These are phyloP conservation scores for Microtus pennsylvanicus DNA, from an alignment of 2,113 vertebrate genomes.

Conservation along the genomic window DNA sequence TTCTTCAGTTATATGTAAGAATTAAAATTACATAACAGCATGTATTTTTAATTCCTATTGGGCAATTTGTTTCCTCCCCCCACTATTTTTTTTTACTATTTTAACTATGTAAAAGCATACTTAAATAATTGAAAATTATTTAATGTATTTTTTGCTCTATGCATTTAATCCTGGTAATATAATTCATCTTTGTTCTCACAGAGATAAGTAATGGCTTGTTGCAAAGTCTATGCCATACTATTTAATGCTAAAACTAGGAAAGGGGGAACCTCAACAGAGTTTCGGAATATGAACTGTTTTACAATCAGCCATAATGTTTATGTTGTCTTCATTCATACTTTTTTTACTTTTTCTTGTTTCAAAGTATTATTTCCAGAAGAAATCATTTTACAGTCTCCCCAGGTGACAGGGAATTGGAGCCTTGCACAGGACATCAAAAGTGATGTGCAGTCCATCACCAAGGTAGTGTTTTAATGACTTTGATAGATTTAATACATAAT, in stretches of 20 bases:
- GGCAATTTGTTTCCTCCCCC: not conserved
- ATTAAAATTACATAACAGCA: not conserved
- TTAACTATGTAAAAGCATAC: not conserved
- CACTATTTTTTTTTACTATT: not conserved
- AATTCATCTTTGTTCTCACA: not conserved
- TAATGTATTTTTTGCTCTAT: not conserved
- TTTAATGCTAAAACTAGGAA: rapidly evolving
- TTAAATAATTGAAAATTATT: not conserved
- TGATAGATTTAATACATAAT: not conserved
- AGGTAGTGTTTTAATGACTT: constrained; percentile 69
- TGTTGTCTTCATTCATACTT: not conserved
- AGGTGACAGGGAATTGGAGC: constrained; percentile 76
- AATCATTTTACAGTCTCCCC: constrained; percentile 83
- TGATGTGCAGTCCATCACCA: not conserved
- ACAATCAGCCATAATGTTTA: not conserved
- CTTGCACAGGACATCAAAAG: not conserved
- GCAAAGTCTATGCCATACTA: rapidly evolving
- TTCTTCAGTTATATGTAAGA: not conserved
- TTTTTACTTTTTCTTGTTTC: not conserved
- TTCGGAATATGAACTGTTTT: not conserved
- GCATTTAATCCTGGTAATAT: not conserved
- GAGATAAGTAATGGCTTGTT: no score
- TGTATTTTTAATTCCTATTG: not conserved
- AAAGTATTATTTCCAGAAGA: constrained; percentile 88
- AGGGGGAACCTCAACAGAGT: not conserved